phyloP scores from a whole-genome alignment of 1,140 invertebrate genomes.

The Eurosta solidaginis region DNA sequence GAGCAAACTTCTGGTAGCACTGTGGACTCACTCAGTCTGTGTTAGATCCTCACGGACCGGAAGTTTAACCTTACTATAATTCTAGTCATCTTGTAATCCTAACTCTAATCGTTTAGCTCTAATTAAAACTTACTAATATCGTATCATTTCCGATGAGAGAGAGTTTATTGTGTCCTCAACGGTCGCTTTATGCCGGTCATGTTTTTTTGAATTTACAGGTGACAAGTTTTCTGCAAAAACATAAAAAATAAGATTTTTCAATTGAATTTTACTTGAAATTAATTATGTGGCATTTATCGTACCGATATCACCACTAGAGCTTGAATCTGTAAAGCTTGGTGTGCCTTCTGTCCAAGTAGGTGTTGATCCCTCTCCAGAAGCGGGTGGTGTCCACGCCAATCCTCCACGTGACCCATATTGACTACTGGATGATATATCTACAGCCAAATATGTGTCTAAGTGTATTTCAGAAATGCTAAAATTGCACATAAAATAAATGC shows the following conservation, averaged over 20 bases:
- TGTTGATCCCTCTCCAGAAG: conserved; percentile 89
- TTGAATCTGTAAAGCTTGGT: conserved; percentile 94
- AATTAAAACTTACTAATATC: too few species aligned
- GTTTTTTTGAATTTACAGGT: conserved; percentile 58
- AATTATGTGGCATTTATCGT: conserved; percentile 33
- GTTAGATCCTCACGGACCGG: too few species aligned
- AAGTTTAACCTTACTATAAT: too few species aligned
- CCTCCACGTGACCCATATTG: conserved; percentile 58
- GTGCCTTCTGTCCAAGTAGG: conserved; percentile 98
- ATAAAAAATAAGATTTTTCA: conserved; percentile 18
- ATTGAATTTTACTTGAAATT: too few species aligned
- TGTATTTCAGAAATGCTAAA: conserved; percentile 58
- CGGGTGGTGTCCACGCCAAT: conserved; percentile 78
- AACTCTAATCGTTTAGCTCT: too few species aligned
- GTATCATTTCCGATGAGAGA: conserved; percentile 78
- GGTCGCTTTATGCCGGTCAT: conserved; percentile 63
- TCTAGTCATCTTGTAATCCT: too few species aligned
- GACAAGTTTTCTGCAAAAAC: conserved; percentile 55
- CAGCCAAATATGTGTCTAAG: conserved; percentile 57
- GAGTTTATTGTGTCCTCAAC: conserved; percentile 75
- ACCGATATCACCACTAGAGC: conserved; percentile 80
- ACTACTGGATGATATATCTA: conserved; percentile 57
- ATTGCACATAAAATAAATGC: conserved; percentile 34
- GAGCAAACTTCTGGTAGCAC: too few species aligned
- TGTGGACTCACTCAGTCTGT: too few species aligned